phyloP scores from a whole-genome alignment of 2,888 invertebrate genomes.

The Cancer borealis region DNA sequence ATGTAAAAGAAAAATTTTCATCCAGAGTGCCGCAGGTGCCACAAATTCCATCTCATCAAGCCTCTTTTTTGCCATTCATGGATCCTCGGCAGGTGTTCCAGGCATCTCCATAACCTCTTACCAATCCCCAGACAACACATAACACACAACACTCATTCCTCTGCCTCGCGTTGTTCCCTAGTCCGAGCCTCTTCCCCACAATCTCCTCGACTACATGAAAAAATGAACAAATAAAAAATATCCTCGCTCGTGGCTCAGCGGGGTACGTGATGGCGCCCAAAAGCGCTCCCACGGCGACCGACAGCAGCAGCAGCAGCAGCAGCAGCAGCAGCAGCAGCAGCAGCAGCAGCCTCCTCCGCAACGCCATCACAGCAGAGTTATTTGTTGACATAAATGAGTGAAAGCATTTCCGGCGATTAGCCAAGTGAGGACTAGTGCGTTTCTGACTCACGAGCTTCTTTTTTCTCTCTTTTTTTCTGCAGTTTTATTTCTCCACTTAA shows the following conservation, averaged over 20 bases:
- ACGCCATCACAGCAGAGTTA: background rate
- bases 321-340: background rate
- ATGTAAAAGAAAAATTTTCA: background rate
- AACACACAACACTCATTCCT: background rate
- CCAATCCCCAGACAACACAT: background rate
- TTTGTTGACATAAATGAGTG: conserved; percentile 24
- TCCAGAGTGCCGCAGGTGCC: background rate
- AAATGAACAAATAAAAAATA: background rate
- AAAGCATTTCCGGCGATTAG: conserved; percentile 4
- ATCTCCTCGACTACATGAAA: background rate
- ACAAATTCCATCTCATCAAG: background rate
- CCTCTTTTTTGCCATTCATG: background rate
- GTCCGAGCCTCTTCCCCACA: background rate
- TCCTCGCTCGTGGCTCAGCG: background rate
- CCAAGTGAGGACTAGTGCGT: background rate
- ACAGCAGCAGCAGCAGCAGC: background rate
- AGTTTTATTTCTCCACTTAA: background rate
- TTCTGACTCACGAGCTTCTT: background rate
- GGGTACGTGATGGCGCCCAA: background rate
- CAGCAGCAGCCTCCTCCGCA: background rate
- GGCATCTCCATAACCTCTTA: background rate
- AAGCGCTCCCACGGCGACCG: background rate
- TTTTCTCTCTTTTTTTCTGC: background rate
- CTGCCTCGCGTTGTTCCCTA: background rate
- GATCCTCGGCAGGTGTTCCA: background rate